Conservation (phyloP, 2,113 vertebrate genomes). For the Mesembrinibis cayennensis region DNA sequence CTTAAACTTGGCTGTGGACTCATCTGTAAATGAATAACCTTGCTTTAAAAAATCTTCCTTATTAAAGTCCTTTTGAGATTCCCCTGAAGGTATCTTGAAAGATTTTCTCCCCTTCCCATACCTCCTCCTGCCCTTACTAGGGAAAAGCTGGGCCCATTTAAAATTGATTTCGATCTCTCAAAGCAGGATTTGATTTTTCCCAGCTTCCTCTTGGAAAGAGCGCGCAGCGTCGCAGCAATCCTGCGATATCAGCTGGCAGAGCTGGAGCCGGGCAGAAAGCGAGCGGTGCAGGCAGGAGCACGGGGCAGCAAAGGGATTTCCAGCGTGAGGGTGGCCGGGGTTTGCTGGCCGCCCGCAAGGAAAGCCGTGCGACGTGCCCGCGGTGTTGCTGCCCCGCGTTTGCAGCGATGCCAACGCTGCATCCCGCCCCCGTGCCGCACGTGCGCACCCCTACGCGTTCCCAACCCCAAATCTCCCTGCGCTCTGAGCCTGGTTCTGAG, state of each 20-base stretch:
- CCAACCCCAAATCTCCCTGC: not conserved
- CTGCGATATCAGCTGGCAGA: not conserved
- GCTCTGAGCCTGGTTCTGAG: not conserved
- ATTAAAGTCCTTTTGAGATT: not conserved
- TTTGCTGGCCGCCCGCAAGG: not conserved
- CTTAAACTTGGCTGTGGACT: constrained; percentile 1
- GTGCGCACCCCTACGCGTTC: fast-evolving
- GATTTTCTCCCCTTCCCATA: not conserved
- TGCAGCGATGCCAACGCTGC: not conserved
- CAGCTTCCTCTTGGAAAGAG: not conserved
- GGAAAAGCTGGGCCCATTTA: constrained; percentile 15
- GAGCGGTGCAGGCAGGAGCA: not conserved
- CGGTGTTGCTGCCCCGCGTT: not conserved
- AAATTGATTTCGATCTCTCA: not conserved
- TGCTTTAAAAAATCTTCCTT: not conserved
- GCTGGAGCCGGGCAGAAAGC: not conserved
- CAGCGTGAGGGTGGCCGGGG: not conserved
- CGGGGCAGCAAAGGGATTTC: not conserved
- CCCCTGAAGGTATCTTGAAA: not conserved
- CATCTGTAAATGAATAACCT: constrained; percentile 21
- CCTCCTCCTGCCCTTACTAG: not conserved
- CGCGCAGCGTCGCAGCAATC: not conserved
- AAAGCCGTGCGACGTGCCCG: too few species aligned
- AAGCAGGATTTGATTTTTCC: not conserved
- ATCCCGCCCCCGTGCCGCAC: fast-evolving